Evolutionary conservation across 2,888 invertebrate genomes (phyloP), one percentile per base, ranked within the genome.

Genomic region (Glyphotaelius pellucidus): DNA sequence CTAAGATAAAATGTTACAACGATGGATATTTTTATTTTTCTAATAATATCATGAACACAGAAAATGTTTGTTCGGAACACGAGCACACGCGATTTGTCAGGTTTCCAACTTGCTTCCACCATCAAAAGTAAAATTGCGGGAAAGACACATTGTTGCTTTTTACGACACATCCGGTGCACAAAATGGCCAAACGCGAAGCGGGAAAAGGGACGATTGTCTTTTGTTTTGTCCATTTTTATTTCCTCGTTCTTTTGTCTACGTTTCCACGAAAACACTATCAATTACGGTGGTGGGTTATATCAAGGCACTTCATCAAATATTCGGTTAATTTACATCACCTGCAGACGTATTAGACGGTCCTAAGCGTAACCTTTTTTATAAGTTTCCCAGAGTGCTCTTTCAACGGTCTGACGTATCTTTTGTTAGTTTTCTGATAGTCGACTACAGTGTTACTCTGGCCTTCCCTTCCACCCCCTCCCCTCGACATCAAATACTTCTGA

Each of bases 151-250:
- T 86, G 86, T 86, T n/a, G 38, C 47, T 86, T 89, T 79, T 89
- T 89, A 89, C 88, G 88, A 89, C 88, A 89, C 88, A 89, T 89
- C 88, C 88, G 88, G 88, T 89, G 88, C 88, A 89, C 88, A 89
- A 89, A 89, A 89, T 79, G 88, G 88, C 88, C 15, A 79, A 89
- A 79, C 38, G 88, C 79, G 32, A 38, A 52, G 88, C 88, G 88
- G 88, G 88, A 89, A 89, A 80, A 9, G 88, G 79, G 88, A 88
- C 88, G 88, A 79, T 88, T 88, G 88, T 89, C 88, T 89, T 89
- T 89, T 89, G 88, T 89, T 89, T 89, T 79, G 67, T 35, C 80
- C 79, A 79, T 80, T 89, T 89, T 89, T 89, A 79, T 89, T 89
- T 79, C 79, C 4, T 38, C 88, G 79, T 79, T 80, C 79, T 89